Evolutionary conservation across 2,797 vertebrate genomes (phyloP), one percentile per base, ranked within the genome.

Genomic region (Apodemus agrarius): DNA sequence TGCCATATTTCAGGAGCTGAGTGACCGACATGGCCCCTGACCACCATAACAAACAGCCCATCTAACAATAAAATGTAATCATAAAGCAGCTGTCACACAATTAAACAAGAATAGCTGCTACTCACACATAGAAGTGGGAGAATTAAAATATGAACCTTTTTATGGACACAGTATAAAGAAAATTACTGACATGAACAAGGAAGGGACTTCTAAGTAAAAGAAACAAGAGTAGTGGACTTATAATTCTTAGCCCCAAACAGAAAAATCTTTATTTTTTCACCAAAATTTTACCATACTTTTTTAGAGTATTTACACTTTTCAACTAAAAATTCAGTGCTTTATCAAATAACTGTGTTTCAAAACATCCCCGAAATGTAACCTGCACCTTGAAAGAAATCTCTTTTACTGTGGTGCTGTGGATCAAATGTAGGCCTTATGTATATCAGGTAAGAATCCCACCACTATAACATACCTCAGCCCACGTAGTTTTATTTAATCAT

Each of bases 1-100:
- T 90, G 65, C 59, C 52, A 67, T 40, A 90, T 96, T 92, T 87
- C 67, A 75, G 92, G 67, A 94, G 14, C 85, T 59, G 16, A 88
- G 61, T 16, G 65, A 78, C 63, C 63, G 10, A 57, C 13, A 78
- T 8, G 46, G 0, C 54, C 79, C 90, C 40, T 81, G 13, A 88
- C 82, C 93, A 79, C 31, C 21, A 69, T 74, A 94, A 93, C 52
- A 12, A 91, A 94, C 16, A 91, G 46, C 17, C 0, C 10, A 87
- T 82, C 46, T 95, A 82, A 96, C 61, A 96, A 93, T 52, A 96
- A 94, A 86, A 86, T 80, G 31, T 22, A 92, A 69, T 49, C 92
- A 89, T 63, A 87, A 0, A 5, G 49, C 85, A 21, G 37, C 40
- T 89, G 16, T 85, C 75, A 96, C 11, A 89, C 54, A 92, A 69